Evolutionary conservation across 2,113 vertebrate genomes (phyloP), one percentile per base, ranked within the genome.

Genomic region (Colius striatus): DNA sequence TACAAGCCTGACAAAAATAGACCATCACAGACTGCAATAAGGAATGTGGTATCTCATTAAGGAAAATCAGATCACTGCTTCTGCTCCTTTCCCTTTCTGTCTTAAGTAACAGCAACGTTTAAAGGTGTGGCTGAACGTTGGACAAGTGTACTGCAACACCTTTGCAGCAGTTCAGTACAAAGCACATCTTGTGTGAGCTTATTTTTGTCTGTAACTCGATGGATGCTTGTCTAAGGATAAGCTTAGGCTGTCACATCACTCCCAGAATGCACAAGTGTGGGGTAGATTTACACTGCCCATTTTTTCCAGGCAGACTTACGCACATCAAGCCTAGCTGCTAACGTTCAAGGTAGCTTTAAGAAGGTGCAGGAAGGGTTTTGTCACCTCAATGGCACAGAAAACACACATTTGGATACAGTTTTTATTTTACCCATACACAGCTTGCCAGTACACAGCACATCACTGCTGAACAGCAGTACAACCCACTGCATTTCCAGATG

Each of bases 361-460:
- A 50, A 90, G 90, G 34, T 2, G 0, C 30, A 76, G 0, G 21
- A 50, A 22, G 41, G 27, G 7, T 60, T 92, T 30, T 63, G 22
- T 55, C 26, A 84, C 63, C 32, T 74, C 73, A 81, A 6, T 30
- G n/a, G 54, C 47, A 68, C 29, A 82, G 80, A 93, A 94, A 89
- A 75, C 1, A 2, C 17, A 50, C 13, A 26, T 51, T 95, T 90
- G 68, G 89, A 89, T 63, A 71, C 0, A 68, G 38, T 53, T 94
- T 97, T 97, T 97, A 97, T 96, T 97, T 84, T 88, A 89, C 92
- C 88, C 92, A 95, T 79, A 91, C 23, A 94, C 83, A 95, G 79
- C 57, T 95, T 81, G 85, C 92, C 70, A 90, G 90, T 41, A 96
- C 93, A 91, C 85, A 90, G 88, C 92, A 96, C 92, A 93, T 89